phyloP scores from a whole-genome alignment of 2,113 vertebrate species.

The Donacobius atricapilla region DNA sequence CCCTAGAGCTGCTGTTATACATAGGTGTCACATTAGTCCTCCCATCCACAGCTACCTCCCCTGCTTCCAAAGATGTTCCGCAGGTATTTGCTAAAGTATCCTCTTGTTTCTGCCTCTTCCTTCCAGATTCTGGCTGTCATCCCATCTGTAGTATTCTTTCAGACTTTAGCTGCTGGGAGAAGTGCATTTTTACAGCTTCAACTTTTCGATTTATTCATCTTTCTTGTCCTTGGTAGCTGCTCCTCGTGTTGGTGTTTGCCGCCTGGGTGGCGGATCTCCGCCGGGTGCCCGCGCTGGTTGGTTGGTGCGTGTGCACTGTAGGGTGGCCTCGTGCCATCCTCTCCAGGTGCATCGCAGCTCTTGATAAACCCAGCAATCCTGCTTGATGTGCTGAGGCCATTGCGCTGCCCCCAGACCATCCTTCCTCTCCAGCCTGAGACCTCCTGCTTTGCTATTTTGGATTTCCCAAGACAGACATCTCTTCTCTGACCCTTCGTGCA shows the following conservation, averaged over 20 bases:
- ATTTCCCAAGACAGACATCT: background rate
- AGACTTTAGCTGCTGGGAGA: background rate
- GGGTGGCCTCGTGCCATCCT: background rate
- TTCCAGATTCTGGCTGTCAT: background rate
- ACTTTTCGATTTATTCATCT: background rate
- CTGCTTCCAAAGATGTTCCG: background rate
- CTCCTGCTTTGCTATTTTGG: background rate
- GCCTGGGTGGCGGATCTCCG: rapidly evolving
- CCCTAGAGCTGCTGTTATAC: slow-evolving; percentile 63
- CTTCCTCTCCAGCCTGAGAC: background rate
- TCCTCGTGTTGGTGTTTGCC: rapidly evolving
- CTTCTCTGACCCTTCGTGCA: background rate
- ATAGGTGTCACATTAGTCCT: slow-evolving; percentile 56
- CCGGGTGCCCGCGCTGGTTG: background rate
- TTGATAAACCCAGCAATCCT: background rate
- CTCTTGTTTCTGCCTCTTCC: background rate
- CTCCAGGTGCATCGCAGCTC: background rate
- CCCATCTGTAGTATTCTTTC: background rate
- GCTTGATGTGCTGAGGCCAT: background rate
- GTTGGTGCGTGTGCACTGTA: background rate
- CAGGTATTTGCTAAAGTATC: slow-evolving; percentile 3
- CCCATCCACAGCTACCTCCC: background rate
- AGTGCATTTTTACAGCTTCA: background rate
- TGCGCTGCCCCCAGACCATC: background rate
- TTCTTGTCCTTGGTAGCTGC: background rate